These are phyloP conservation scores for Bufotes viridis DNA, from an alignment of 2,797 vertebrate species.

Conservation along the genomic window DNA sequence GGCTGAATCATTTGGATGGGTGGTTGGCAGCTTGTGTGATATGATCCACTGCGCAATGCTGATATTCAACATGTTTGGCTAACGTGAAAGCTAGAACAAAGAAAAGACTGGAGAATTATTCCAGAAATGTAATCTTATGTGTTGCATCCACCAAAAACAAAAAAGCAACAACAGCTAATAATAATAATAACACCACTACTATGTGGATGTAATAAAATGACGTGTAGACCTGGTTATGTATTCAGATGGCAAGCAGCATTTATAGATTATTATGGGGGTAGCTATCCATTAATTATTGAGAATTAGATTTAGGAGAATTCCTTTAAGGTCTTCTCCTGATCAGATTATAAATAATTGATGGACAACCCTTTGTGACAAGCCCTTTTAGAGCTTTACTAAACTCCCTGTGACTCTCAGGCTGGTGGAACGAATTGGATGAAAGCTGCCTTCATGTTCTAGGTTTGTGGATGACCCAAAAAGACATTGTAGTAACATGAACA, in stretches of 20 bases:
- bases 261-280: neutral
- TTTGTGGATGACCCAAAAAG: neutral
- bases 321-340: neutral
- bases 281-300: neutral
- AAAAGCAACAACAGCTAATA: neutral
- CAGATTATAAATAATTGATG: neutral
- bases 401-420: neutral
- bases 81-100: neutral
- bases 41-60: conserved; percentile 1
- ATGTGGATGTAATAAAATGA: neutral
- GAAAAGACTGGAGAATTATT: neutral
- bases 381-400: neutral
- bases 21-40: neutral
- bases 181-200: neutral
- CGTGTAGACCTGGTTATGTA: neutral
- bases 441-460: neutral
- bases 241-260: neutral
- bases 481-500: neutral
- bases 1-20: neutral
- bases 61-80: neutral
- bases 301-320: neutral
- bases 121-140: neutral
- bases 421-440: neutral
- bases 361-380: neutral
- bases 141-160: neutral